Evolutionary conservation across 2,888 invertebrate genomes (phyloP).

Genomic region (Brachypalpus laphriformis): DNA sequence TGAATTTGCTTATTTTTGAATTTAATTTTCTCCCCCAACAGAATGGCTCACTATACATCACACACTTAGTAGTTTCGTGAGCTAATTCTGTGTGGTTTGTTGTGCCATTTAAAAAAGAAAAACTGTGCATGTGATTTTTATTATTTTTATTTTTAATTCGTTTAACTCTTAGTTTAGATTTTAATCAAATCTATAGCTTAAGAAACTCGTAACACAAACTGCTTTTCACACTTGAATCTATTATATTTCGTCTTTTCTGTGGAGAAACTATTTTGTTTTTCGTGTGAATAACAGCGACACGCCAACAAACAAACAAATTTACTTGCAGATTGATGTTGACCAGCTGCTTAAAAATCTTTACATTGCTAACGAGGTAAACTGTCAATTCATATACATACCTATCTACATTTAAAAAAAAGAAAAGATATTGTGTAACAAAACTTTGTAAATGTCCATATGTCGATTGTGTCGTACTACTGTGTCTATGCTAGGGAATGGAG

Average conservation of each 20-base stretch:
- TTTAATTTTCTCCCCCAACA: conserved; percentile 51
- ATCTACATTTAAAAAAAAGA: conserved; percentile 29
- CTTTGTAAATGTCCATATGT: conserved; percentile 36
- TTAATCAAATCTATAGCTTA: conserved; percentile 31
- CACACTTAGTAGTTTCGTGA: conserved; percentile 51
- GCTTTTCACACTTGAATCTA: conserved; percentile 36
- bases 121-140: conserved; percentile 37
- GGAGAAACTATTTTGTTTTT: conserved; percentile 75
- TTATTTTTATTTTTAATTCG: conserved; percentile 24
- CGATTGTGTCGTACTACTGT: not conserved
- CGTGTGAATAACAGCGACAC: conserved; percentile 63
- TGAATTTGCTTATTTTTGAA: conserved; percentile 46
- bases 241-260: conserved; percentile 39
- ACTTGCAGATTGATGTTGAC: conserved; percentile 84
- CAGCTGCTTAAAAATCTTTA: conserved; percentile 84
- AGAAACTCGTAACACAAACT: conserved; percentile 37
- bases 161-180: conserved; percentile 34
- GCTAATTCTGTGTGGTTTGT: conserved; percentile 61
- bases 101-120: conserved; percentile 54
- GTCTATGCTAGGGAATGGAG: conserved; percentile 42
- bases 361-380: conserved; percentile 84
- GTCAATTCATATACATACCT: conserved; percentile 46
- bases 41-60: conserved; percentile 59
- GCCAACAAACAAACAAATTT: conserved; percentile 72
- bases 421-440: conserved; percentile 1